These are phyloP conservation scores for Ceyx margarethae DNA, from an alignment of 2,113 vertebrate species.

Conservation along the genomic window DNA sequence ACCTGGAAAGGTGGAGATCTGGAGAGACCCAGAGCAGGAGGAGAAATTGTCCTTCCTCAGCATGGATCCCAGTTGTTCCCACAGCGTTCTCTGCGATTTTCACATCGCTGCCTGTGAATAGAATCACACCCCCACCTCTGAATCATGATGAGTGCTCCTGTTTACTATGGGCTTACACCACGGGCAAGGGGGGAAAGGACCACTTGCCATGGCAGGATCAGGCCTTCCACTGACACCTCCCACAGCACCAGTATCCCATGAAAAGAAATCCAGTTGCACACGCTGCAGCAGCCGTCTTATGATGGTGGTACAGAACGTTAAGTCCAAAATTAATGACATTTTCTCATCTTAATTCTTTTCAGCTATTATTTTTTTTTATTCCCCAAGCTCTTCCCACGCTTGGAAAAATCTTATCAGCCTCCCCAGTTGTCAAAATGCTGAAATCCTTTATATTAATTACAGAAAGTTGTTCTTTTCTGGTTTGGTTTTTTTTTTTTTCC, in stretches of 20 bases:
- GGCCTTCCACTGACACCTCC: fast-evolving
- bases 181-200: not conserved
- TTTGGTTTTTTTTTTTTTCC: not conserved
- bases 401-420: not conserved
- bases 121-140: not conserved
- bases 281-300: not conserved
- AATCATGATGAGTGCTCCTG: not conserved
- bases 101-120: not conserved
- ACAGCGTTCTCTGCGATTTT: not conserved
- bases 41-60: not conserved
- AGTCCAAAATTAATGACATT: not conserved
- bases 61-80: not conserved
- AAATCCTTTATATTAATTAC: not conserved
- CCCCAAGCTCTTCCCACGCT: not conserved
- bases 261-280: not conserved
- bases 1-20: not conserved
- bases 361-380: not conserved
- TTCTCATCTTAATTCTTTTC: not conserved
- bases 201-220: not conserved
- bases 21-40: not conserved
- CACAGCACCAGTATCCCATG: not conserved
- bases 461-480: not conserved
- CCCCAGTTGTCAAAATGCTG: not conserved
- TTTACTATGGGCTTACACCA: not conserved
- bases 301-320: not conserved